Evolutionary conservation across 2,113 vertebrate species (phyloP).

Genomic region (Calyptomena viridis): DNA sequence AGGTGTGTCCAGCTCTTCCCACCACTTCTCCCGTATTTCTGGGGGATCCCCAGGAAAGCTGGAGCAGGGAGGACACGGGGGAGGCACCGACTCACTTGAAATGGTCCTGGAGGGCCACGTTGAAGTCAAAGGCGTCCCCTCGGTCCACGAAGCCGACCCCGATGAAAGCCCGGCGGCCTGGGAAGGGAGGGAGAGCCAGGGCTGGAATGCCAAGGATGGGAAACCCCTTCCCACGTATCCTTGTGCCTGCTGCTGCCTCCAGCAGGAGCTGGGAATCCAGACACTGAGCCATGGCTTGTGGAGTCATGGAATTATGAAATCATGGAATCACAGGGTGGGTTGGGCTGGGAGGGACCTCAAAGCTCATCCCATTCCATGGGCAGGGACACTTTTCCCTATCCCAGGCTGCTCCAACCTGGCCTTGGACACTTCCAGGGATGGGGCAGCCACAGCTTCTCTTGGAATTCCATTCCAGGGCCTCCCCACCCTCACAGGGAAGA

Average conservation of each 20-base stretch:
- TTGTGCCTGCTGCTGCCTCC: background rate
- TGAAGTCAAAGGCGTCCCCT: constrained; percentile 97
- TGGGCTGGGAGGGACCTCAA: background rate
- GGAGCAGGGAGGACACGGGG: background rate
- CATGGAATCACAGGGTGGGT: too few relatives aligned
- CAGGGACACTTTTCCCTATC: background rate
- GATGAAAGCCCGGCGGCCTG: constrained; percentile 93
- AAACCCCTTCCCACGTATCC: background rate
- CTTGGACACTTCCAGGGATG: background rate
- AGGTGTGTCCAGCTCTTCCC: background rate
- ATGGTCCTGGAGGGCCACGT: constrained; percentile 94
- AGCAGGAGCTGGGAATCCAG: background rate
- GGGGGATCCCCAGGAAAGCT: rapidly evolving
- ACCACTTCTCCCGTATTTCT: background rate
- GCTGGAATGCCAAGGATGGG: background rate
- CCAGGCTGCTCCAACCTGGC: background rate
- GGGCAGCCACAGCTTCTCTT: background rate
- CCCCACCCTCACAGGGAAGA: rapidly evolving
- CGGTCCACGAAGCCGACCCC: constrained; percentile 92
- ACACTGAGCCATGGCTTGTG: rapidly evolving
- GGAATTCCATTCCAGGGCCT: background rate
- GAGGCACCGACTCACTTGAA: constrained; percentile 89
- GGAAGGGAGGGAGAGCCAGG: background rate
- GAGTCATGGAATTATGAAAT: too few relatives aligned
- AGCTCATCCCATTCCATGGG: background rate